Evolutionary conservation across 2,888 invertebrate species (phyloP), one percentile per base, ranked within the genome.

Genomic region (Trichacis sp.): DNA sequence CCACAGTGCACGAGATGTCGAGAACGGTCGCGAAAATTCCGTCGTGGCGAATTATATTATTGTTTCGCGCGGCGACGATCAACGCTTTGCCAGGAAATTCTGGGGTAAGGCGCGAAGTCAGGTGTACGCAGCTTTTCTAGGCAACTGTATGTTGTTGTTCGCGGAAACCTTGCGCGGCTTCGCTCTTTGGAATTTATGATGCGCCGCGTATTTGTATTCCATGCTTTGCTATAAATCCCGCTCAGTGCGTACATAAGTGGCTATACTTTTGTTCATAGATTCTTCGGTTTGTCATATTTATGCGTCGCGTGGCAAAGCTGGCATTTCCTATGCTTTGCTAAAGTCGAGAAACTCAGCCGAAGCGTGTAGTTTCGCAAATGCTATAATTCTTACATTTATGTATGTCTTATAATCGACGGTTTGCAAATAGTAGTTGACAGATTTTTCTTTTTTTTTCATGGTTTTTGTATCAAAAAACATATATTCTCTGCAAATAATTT

Each of bases 201-300:
- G 73, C 73, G 72, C 72, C 69, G 72, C 65, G 69, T 77, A 78
- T 79, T 78, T 75, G 78, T 77, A 77, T 77, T 77, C 76, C 70
- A 61, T 69, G 64, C 49, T 68, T 60, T 64, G 42, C 70, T 75
- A 75, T 79, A 79, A 78, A 79, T 79, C 75, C 69, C 69, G 70
- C 76, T 79, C 77, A 75, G 74, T 73, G 75, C 77, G 72, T 73
- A 72, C 73, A 71, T 79, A 79, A 79, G 79, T 79, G 76, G 76
- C 79, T 76, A 74, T 73, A 77, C 75, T 79, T 79, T 78, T 79
- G 79, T 79, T 78, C 79, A 79, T 79, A 78, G 79, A 79, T 79
- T 79, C 73, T 74, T 74, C 70, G 70, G 70, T 54, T 73, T 73
- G 77, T 74, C 76, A 72, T 78, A 79, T 78, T 78, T 79, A 79